Base-by-base conservation (phyloP, 2,113 vertebrate genomes). In the Monarcha castaneiventris region DNA sequence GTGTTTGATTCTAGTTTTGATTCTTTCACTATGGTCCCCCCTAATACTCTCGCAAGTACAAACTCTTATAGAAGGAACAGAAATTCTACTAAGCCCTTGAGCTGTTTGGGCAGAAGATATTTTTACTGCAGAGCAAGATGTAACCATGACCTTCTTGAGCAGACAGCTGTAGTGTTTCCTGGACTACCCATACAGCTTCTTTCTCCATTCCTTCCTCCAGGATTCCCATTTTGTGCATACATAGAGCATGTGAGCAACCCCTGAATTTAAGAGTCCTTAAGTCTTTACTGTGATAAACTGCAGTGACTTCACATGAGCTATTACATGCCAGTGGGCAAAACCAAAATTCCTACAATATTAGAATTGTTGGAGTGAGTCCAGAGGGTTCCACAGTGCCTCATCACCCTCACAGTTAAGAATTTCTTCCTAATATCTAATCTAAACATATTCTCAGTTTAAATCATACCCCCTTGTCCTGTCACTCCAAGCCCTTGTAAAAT, bases 401-500 rank as follows among this genome's bases (percentile, higher is more conserved):
- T 3, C 16, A 41, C 8, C 10, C 5, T 58, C 30, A 75, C 4
- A 41, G 51, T 3, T 2, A 66, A 41, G 5, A 43, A 26, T n/a
- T 58, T 49, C 20, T 74, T 18, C 14, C 41, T 33, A 64, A 55
- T 11, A 22, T 3, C 49, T 21, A 17, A 64, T 39, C 11, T 17
- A 37, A 84, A 33, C 7, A 9, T 39, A 46, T 5, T 15, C 10
- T 52, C 21, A 46, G 22, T 55, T 46, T 46, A 27, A 54, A 39
- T 18, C 7, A 55, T 18, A 8, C 4, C 6, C 17, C 11, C 14
- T 27, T 33, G 11, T 73, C 9, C 48, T 32, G 10, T 37, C 27
- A 73, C 21, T 37, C 2, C 39, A 52, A 8, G 4, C 6, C 4
- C 20, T 35, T 11, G 10, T 13, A 13, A 62, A 62, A 3, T 0